Conservation (phyloP, 2,113 vertebrate genomes). For the Cyanoliseus patagonus region DNA sequence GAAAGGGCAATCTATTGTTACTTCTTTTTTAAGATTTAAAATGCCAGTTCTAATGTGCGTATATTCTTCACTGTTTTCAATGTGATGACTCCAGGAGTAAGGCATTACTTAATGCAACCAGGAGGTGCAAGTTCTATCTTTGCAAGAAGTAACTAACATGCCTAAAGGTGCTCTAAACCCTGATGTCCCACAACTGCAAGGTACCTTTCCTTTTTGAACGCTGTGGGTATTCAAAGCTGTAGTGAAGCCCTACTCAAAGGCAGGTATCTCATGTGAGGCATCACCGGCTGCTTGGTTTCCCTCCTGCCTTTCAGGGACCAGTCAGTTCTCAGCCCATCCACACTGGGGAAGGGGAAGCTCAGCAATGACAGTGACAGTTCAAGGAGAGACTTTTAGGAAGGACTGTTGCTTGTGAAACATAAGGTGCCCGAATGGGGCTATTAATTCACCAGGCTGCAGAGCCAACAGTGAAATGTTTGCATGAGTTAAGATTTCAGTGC, state of each 20-base stretch:
- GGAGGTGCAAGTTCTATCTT: not conserved
- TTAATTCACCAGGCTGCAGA: not conserved
- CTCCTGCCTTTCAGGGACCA: not conserved
- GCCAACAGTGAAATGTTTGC: not conserved
- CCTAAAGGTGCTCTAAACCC: not conserved
- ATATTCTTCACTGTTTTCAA: not conserved
- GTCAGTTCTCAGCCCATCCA: not conserved
- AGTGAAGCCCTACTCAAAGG: not conserved
- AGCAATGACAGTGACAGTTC: not conserved
- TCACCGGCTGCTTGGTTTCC: not conserved
- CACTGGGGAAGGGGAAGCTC: not conserved
- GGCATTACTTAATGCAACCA: not conserved
- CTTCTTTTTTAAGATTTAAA: not conserved
- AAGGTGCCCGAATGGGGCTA: not conserved
- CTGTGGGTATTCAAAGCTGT: not conserved
- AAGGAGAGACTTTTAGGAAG: not conserved
- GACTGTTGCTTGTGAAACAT: not conserved
- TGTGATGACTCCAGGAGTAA: not conserved
- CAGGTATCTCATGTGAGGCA: not conserved
- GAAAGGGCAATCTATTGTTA: not conserved
- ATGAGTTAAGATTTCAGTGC: not conserved
- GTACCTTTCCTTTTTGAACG: not conserved
- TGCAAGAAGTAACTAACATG: not conserved
- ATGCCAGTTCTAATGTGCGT: not conserved
- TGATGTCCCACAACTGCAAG: not conserved